These are phyloP conservation scores for Siphamia tubifer DNA, from an alignment of 2,113 vertebrate genomes.

Conservation along the genomic window DNA sequence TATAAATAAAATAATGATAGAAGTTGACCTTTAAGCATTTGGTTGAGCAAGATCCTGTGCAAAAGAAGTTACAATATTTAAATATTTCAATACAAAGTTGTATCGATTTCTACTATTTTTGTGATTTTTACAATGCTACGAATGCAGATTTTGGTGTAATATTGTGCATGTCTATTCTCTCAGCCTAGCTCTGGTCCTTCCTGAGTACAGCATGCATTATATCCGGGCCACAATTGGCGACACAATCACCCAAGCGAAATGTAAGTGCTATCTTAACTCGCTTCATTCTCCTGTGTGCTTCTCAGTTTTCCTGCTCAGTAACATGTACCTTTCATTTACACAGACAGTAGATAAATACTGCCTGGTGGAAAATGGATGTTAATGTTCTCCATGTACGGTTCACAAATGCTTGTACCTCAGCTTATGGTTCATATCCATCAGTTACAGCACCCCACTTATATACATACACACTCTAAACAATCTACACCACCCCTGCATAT, in stretches of 20 bases:
- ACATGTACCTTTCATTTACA: slow-evolving; percentile 7
- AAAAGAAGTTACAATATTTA: no score
- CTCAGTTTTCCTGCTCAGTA: slow-evolving; percentile 6
- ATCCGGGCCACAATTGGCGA: slow-evolving; percentile 72
- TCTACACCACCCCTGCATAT: not conserved
- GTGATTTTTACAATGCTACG: no score
- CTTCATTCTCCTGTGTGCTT: not conserved
- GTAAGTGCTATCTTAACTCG: slow-evolving; percentile 58
- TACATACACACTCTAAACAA: not conserved
- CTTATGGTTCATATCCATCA: slow-evolving; percentile 45
- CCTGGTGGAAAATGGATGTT: slow-evolving; percentile 9
- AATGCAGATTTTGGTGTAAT: not conserved
- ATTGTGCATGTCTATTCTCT: slow-evolving; percentile 9
- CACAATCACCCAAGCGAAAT: slow-evolving; percentile 81
- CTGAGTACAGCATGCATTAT: slow-evolving; percentile 75
- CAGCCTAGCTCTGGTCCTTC: slow-evolving; percentile 78
- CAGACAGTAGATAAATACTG: not conserved
- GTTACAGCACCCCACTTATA: not conserved
- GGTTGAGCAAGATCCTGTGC: not conserved
- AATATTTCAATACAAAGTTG: no score
- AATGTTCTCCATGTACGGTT: slow-evolving; percentile 31
- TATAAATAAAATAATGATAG: no score
- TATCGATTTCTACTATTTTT: no score
- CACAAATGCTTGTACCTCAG: not conserved
- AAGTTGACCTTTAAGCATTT: no score